These are phyloP conservation scores for Cotesia vestalis DNA, from an alignment of 1,140 invertebrate genomes.

Conservation along the genomic window DNA sequence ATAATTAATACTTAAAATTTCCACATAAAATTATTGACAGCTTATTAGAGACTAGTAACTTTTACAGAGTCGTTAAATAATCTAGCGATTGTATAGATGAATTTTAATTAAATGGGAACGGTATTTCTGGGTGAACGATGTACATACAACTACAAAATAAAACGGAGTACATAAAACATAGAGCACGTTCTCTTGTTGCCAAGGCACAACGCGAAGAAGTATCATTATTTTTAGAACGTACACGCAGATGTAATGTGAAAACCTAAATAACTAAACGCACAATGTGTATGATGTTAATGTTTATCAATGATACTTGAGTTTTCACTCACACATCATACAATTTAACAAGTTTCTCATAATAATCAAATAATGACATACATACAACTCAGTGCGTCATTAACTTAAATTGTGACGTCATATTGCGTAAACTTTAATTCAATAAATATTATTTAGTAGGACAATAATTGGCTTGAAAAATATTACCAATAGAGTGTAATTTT, in stretches of 20 bases:
- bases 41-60: no score
- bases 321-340: no score
- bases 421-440: slow-evolving; percentile 6
- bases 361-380: no score
- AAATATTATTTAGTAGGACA: background rate
- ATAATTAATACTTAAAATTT: no score
- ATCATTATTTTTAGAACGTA: slow-evolving; percentile 40
- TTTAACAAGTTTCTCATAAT: no score
- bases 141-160: background rate
- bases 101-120: slow-evolving; percentile 16
- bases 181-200: slow-evolving; percentile 31
- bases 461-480: no score
- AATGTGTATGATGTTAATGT: no score
- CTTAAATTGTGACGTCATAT: background rate
- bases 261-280: background rate
- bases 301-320: background rate
- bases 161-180: slow-evolving; percentile 1
- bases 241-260: slow-evolving; percentile 17
- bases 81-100: no score
- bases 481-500: no score
- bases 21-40: no score
- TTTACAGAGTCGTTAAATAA: no score
- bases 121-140: background rate
- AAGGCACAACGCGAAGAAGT: slow-evolving; percentile 34
- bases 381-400: no score